Base-by-base conservation (phyloP, 2,888 invertebrate genomes). In the Desoria tigrina region DNA sequence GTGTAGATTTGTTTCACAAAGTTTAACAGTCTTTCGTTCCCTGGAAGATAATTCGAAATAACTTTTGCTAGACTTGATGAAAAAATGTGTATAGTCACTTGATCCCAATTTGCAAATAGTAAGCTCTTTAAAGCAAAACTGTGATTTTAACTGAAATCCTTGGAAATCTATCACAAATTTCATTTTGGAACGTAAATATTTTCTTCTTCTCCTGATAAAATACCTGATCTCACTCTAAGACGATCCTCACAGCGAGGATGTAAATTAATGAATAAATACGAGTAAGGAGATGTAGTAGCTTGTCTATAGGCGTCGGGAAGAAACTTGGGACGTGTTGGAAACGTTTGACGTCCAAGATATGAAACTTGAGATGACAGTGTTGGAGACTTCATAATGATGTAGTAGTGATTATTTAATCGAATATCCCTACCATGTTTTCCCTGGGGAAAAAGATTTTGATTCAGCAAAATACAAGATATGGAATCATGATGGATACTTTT, bases 161-260 rank as follows among this genome's bases (percentile, higher is more conserved):
- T 69, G 66, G 37, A 69, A 61, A 3, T 69, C 66, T 9, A 69
- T 24, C 1, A 69, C 21, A 21, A 24, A 45, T 24, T 45, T 69
- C 63, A 69, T 69, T 63, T 60, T 54, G 66, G 66, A 7, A 51
- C 14, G 32, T 23, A 69, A 23, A 59, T 21, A 6, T 49, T 45
- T 39, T 50, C 28, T 1, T 61, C 59, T 1, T 57, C 56, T 1
- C 11, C n/a, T 14, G 67, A 63, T 7, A 72, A 23, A 4, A 69
- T 68, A 21, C 56, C 65, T 32, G 42, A 39, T 24, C 42, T 6
- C 1, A 69, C 63, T 16, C 72, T 50, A 7, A 72, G 54, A 0
- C 26, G 18, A 26, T 69, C 69, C 14, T 67, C 32, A 54, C 67
- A 65, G 27, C 24, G 11, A 23, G 72, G 69, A 59, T 66, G 66